Conservation (phyloP, 1,140 invertebrate species). For the Kradibia gibbosae region DNA sequence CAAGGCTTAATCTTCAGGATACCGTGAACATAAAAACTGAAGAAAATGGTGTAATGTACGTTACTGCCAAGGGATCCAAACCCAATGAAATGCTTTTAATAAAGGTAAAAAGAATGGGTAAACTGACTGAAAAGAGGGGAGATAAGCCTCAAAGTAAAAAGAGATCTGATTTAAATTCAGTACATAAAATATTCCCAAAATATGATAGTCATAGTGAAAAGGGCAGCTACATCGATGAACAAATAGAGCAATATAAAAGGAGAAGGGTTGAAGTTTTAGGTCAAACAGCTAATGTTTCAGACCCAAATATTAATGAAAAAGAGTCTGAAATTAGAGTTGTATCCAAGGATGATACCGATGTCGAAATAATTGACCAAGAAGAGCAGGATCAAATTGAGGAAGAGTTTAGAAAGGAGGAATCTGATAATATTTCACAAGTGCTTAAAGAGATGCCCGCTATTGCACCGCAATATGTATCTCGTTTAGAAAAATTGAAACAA, state of each 20-base stretch:
- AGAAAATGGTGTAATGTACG: slow-evolving; percentile 70
- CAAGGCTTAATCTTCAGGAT: slow-evolving; percentile 63
- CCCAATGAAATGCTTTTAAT: slow-evolving; percentile 69
- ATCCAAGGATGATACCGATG: slow-evolving; percentile 9
- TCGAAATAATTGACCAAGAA: not conserved
- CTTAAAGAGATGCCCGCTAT: slow-evolving; percentile 8
- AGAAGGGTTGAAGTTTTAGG: slow-evolving; percentile 68
- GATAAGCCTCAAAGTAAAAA: slow-evolving; percentile 66
- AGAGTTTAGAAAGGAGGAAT: not conserved
- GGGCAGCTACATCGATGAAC: slow-evolving; percentile 64
- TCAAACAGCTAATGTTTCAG: slow-evolving; percentile 26
- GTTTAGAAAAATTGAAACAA: slow-evolving; percentile 42
- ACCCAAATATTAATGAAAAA: not conserved
- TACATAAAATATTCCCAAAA: slow-evolving; percentile 50
- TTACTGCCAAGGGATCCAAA: slow-evolving; percentile 69
- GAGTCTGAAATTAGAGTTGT: not conserved
- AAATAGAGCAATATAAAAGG: slow-evolving; percentile 71
- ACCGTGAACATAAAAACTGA: slow-evolving; percentile 60
- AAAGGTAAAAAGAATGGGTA: slow-evolving; percentile 71
- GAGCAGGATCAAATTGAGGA: slow-evolving; percentile 22
- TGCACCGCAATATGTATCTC: slow-evolving; percentile 4
- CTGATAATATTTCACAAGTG: not conserved
- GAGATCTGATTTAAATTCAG: slow-evolving; percentile 59
- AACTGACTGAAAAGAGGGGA: slow-evolving; percentile 62
- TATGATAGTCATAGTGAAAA: slow-evolving; percentile 2